These are phyloP conservation scores for Melanocharis versteri DNA, from an alignment of 2,113 vertebrate genomes.

Conservation along the genomic window DNA sequence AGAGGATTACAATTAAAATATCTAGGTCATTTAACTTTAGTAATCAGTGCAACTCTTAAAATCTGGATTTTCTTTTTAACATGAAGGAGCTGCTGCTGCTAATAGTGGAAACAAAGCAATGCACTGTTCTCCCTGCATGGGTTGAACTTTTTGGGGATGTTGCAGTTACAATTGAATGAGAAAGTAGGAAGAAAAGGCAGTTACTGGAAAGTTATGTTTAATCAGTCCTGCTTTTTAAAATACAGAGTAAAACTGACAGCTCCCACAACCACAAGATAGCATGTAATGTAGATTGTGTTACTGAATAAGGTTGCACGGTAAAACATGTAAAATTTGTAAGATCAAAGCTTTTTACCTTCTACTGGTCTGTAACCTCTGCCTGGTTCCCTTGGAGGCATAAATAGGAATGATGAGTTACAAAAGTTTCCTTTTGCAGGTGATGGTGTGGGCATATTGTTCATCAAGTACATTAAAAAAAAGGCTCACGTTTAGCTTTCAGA, in stretches of 20 bases:
- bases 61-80: not conserved
- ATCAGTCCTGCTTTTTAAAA: not conserved
- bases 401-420: not conserved
- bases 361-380: not conserved
- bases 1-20: not conserved
- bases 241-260: not conserved
- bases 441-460: not conserved
- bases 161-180: not conserved
- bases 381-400: not conserved
- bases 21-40: conserved; percentile 9
- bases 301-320: not conserved
- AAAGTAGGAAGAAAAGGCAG: not conserved
- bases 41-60: not conserved
- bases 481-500: not conserved
- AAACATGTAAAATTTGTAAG: not conserved
- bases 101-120: not conserved
- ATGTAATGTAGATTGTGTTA: not conserved
- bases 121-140: not conserved
- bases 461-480: not conserved
- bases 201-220: not conserved
- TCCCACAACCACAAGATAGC: not conserved
- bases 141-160: not conserved
- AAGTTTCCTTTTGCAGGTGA: not conserved
- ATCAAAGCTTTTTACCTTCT: not conserved
- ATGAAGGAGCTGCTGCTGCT: not conserved